Base-by-base conservation (phyloP, 1,140 invertebrate species). In the Ceratoteleas bidentatus region DNA sequence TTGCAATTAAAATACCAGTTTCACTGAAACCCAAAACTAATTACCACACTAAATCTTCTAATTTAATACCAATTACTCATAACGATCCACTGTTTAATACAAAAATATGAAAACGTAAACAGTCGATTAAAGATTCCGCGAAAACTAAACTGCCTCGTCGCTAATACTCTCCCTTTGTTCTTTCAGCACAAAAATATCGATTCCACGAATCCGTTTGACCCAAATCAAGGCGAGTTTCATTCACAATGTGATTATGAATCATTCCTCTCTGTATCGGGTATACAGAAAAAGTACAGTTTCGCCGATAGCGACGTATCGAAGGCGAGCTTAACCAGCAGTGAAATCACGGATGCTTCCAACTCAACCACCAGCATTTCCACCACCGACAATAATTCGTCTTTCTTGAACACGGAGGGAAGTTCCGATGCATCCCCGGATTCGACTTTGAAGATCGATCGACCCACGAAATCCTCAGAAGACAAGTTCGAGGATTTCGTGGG, bases 281-380 rank as follows among this genome's bases (percentile, higher is more conserved):
- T 91, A 32, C 88, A 84, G 33, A 91, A 92, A 62, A 90, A 88
- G 0, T 85, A 91, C 77, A 91, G 90, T 60, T 92, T 92, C 57
- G 87, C 90, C 10, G 90, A 88, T 10, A 91, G 90, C 76, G 90
- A 92, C 62, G 87, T 91, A 40, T 92, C 90, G 0, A 92, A 92
- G 74, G 86, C 87, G 13, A 90, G 88, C 65, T 52, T 91, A 50
- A 90, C 90, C 13, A 90, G 88, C 47, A 90, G 90, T 78, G 90
- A 91, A 56, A 88, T 89, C 52, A 90, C 90, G 3, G 89, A 91
- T 53, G 85, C 82, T 13, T 91, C 91, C 6, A 90, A 90, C 16
- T 72, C 88, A 32, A 88, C 88, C 5, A 90, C 87, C 10, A 24
- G 24, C 24, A 24, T 4, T 24, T 24, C 24, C 24, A 90, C 89